Evolutionary conservation across 1,140 invertebrate genomes (phyloP).

Genomic region (Adelges cooleyi): DNA sequence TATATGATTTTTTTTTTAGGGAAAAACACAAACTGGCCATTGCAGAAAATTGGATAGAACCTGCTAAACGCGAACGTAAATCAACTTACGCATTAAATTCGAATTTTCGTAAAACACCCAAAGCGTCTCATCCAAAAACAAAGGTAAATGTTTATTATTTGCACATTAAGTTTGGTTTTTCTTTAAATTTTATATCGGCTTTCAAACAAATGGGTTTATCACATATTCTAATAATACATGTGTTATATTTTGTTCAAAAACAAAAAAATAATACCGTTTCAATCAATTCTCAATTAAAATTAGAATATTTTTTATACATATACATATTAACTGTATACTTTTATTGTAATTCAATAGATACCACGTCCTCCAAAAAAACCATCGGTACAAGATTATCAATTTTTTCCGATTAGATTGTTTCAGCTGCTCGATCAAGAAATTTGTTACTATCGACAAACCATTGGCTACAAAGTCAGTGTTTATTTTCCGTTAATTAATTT

Average conservation of each 20-base stretch:
- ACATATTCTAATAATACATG: too few relatives aligned
- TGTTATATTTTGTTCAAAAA: too few relatives aligned
- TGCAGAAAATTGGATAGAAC: conserved; percentile 92
- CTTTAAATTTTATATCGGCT: too few relatives aligned
- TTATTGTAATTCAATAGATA: conserved; percentile 45
- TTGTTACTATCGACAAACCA: conserved; percentile 88
- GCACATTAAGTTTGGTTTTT: too few relatives aligned
- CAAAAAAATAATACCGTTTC: too few relatives aligned
- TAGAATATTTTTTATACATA: too few relatives aligned
- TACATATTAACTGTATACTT: too few relatives aligned
- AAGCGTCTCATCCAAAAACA: conserved; percentile 93
- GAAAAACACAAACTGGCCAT: conserved; percentile 79
- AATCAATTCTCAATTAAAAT: too few relatives aligned
- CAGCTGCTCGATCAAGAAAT: conserved; percentile 98
- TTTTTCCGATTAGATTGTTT: conserved; percentile 94
- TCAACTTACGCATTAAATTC: conserved; percentile 99
- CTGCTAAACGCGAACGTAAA: conserved; percentile 95
- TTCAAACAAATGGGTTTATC: too few relatives aligned
- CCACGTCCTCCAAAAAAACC: conserved; percentile 97
- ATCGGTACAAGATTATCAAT: conserved; percentile 98
- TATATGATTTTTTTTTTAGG: conserved; percentile 49
- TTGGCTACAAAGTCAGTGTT: conserved; percentile 75
- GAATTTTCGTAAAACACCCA: conserved; percentile 90
- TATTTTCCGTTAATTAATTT: not conserved
- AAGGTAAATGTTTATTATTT: conserved; percentile 47